These are phyloP conservation scores for Chloromyia formosa DNA, from an alignment of 2,888 invertebrate species.

Conservation along the genomic window DNA sequence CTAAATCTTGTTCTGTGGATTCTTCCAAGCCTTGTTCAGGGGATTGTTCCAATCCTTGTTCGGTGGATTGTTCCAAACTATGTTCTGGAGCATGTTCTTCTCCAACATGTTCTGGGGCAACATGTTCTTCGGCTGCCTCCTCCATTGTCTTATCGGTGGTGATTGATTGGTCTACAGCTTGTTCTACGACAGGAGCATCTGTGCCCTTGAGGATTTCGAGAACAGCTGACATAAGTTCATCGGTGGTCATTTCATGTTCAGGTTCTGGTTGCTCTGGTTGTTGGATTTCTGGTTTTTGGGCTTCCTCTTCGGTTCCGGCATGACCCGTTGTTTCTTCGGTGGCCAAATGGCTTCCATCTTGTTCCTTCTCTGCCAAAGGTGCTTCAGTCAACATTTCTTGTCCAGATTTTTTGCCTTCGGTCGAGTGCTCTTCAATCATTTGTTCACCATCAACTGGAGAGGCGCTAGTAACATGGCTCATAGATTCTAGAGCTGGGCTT, in stretches of 20 bases:
- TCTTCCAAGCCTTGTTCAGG: not conserved
- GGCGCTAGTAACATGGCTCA: constrained; percentile 17
- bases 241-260: constrained; percentile 30
- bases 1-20: not conserved
- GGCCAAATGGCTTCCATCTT: constrained; percentile 44
- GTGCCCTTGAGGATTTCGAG: constrained; percentile 30
- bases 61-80: not conserved
- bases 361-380: constrained; percentile 47
- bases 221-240: constrained; percentile 37
- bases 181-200: constrained; percentile 16
- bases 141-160: not conserved
- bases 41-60: not conserved
- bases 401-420: constrained; percentile 44
- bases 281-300: not conserved
- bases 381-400: constrained; percentile 42
- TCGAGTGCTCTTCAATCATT: not conserved
- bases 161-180: not conserved
- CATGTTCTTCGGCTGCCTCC: constrained; percentile 44
- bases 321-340: not conserved
- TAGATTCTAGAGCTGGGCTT: constrained; percentile 18
- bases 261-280: constrained; percentile 3
- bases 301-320: not conserved
- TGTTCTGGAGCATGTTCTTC: constrained; percentile 6
- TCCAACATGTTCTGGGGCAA: not conserved
- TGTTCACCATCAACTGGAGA: constrained; percentile 24